phyloP scores from a whole-genome alignment of 2,113 vertebrate genomes.

The Engraulis encrasicolus region DNA sequence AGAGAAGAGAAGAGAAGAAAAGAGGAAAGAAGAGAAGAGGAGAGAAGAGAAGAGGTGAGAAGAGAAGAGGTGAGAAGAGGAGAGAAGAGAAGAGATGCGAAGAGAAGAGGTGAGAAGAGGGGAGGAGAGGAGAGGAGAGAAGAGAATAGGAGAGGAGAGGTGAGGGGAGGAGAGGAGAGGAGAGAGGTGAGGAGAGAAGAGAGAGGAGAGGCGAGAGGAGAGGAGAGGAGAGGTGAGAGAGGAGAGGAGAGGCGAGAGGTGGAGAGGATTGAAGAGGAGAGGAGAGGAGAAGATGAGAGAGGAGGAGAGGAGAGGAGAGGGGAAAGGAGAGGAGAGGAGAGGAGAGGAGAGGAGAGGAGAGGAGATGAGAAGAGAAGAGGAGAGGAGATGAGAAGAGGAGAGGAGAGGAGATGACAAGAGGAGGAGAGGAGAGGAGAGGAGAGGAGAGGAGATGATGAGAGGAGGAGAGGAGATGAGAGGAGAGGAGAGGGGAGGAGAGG shows the following conservation, averaged over 20 bases:
- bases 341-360: neutral
- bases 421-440: too few species aligned
- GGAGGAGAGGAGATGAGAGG: neutral
- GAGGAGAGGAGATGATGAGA: too few species aligned
- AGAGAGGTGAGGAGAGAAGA: neutral
- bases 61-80: too few species aligned
- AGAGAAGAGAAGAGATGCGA: neutral
- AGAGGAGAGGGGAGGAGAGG: neutral
- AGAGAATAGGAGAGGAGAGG: neutral
- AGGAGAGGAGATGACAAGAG: too few species aligned
- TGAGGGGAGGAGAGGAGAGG: neutral
- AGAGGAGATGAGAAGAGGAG: neutral
- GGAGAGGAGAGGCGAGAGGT: neutral
- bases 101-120: constrained; percentile 16
- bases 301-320: neutral
- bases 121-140: constrained; percentile 27
- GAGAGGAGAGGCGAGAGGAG: neutral
- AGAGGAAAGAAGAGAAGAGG: neutral
- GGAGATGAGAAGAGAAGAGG: neutral
- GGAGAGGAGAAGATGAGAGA: neutral
- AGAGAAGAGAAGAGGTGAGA: neutral
- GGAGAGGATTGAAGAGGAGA: neutral
- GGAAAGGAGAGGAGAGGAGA: neutral
- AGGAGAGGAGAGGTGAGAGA: neutral
- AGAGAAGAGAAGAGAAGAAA: neutral